Conservation (phyloP, 2,888 invertebrate species). For the Drosophila diplacantha region DNA sequence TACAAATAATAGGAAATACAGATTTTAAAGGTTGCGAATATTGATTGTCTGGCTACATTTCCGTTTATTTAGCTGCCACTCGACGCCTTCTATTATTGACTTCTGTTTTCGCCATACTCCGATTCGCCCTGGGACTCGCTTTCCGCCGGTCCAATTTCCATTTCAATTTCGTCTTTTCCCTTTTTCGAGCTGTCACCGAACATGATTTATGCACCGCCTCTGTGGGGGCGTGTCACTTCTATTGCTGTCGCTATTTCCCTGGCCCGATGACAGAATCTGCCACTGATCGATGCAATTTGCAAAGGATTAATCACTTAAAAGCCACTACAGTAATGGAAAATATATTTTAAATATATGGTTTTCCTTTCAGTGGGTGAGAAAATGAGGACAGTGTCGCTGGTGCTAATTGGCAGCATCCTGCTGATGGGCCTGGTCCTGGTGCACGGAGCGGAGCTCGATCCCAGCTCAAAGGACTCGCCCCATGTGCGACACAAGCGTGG, state of each 20-base stretch:
- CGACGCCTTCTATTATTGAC: slow-evolving; percentile 3
- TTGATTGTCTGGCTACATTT: neutral
- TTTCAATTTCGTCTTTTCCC: slow-evolving; percentile 24
- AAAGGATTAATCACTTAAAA: slow-evolving; percentile 25
- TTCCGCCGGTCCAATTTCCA: slow-evolving; percentile 19
- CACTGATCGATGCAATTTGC: slow-evolving; percentile 35
- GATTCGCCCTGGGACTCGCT: neutral
- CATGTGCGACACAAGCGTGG: slow-evolving; percentile 70
- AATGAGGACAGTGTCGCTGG: slow-evolving; percentile 2
- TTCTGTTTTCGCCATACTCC: slow-evolving; percentile 2
- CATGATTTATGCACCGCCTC: slow-evolving; percentile 40
- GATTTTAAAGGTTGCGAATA: neutral
- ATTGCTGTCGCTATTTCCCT: slow-evolving; percentile 14
- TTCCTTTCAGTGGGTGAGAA: slow-evolving; percentile 2
- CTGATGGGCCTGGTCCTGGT: slow-evolving; percentile 21
- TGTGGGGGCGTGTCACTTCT: slow-evolving; percentile 27
- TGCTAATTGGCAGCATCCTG: slow-evolving; percentile 33
- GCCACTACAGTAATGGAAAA: slow-evolving; percentile 8
- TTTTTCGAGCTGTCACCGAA: slow-evolving; percentile 25
- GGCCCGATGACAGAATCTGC: slow-evolving; percentile 29
- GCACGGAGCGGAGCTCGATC: slow-evolving; percentile 1
- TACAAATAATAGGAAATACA: neutral
- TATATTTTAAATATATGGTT: neutral
- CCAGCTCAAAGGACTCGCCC: neutral
- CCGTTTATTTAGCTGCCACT: neutral